A percentile compares a stretch with the other conserved stretches of the same genome.
phyloP scores from a whole-genome alignment of 2,888 invertebrate genomes.

The Marronus borbonicus region DNA sequence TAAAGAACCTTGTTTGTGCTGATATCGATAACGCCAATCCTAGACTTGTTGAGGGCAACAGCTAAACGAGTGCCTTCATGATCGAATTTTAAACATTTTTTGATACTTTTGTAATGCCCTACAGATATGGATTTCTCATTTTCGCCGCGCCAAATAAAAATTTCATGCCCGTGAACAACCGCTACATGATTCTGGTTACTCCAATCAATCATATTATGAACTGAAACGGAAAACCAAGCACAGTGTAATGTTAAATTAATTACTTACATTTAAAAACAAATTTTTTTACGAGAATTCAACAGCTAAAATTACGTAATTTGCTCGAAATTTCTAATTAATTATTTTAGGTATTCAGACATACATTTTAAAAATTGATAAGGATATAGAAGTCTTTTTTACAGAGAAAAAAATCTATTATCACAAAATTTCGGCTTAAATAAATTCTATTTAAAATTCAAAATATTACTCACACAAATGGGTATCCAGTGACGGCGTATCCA shows the following conservation, averaged over 20 bases:
- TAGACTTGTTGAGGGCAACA: conserved; percentile 30
- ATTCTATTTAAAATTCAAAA: too few species aligned
- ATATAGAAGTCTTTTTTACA: too few species aligned
- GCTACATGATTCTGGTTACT: conserved; percentile 32
- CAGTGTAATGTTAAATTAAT: too few species aligned
- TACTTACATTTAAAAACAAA: too few species aligned
- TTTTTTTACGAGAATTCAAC: too few species aligned
- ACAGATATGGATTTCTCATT: conserved; percentile 9
- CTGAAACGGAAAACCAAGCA: conserved; percentile 2
- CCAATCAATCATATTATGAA: conserved; percentile 47
- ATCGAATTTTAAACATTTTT: conserved; percentile 38
- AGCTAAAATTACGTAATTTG: too few species aligned
- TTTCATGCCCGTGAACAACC: conserved; percentile 5
- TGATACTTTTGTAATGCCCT: background rate
- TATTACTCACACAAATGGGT: conserved; percentile 36
- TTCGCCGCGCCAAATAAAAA: conserved; percentile 42
- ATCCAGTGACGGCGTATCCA: conserved; percentile 36
- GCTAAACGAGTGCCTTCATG: conserved; percentile 29
- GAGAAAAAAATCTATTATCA: too few species aligned
- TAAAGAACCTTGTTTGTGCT: background rate
- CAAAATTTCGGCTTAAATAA: too few species aligned
- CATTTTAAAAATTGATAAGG: too few species aligned
- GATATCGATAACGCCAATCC: conserved; percentile 31
- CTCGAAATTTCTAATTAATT: too few species aligned
- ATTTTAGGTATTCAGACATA: too few species aligned